These are phyloP conservation scores for Ariolimax columbianus DNA, from an alignment of 2,888 invertebrate species.

Conservation along the genomic window DNA sequence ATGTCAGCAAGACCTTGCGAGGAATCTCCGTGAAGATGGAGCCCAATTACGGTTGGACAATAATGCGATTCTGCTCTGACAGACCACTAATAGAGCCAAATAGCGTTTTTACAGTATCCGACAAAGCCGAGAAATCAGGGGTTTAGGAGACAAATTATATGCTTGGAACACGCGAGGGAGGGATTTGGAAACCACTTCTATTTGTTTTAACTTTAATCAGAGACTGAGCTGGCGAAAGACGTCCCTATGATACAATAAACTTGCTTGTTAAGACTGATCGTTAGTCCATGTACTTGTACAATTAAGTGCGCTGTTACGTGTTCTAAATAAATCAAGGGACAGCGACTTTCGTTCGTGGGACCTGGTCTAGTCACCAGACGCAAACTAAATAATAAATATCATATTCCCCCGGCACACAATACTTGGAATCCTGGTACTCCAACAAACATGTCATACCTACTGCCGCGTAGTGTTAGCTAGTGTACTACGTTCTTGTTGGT, in stretches of 20 bases:
- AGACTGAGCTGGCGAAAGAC: not conserved
- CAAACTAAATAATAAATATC: too few relatives aligned
- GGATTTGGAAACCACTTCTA: not conserved
- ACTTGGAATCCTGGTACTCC: too few relatives aligned
- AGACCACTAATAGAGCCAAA: conserved; percentile 29
- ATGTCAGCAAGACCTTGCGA: not conserved
- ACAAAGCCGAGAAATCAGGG: not conserved
- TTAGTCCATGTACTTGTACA: not conserved
- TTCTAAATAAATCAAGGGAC: too few relatives aligned
- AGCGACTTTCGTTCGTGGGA: too few relatives aligned
- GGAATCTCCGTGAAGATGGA: not conserved
- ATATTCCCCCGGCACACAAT: too few relatives aligned
- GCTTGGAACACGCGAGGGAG: conserved; percentile 6
- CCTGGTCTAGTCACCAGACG: too few relatives aligned
- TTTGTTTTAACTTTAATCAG: not conserved
- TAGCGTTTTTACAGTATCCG: conserved; percentile 17
- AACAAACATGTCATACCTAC: too few relatives aligned
- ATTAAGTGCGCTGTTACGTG: too few relatives aligned
- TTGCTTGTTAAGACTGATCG: not conserved
- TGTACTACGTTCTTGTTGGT: too few relatives aligned
- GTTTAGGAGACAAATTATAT: conserved; percentile 19
- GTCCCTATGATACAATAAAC: not conserved
- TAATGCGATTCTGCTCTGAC: conserved; percentile 25
- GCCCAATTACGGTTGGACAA: conserved; percentile 12
- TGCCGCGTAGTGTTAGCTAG: too few relatives aligned